Conservation (phyloP, 2,888 invertebrate species). For the Amphipoea oculea region DNA sequence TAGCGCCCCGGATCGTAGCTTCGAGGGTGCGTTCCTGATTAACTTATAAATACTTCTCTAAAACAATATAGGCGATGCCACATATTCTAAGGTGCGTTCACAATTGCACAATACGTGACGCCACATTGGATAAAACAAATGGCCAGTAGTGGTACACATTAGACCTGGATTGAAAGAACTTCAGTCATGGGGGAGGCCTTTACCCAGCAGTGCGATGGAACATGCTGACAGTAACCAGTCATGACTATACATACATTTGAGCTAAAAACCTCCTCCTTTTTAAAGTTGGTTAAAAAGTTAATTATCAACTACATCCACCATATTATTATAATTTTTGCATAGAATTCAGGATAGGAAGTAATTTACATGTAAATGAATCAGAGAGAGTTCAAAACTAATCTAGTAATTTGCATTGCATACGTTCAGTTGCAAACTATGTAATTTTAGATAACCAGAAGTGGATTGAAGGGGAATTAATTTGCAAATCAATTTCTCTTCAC, state of each 20-base stretch:
- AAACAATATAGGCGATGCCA: no score
- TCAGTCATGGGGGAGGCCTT: not conserved
- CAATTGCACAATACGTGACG: no score
- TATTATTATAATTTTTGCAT: slow-evolving; percentile 7
- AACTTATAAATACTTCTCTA: no score
- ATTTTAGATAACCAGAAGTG: slow-evolving; percentile 1
- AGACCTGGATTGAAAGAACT: not conserved
- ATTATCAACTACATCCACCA: not conserved
- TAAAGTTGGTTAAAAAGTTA: not conserved
- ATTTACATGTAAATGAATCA: slow-evolving; percentile 53
- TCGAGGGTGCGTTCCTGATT: no score
- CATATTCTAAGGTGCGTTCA: no score
- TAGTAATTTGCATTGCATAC: slow-evolving; percentile 45
- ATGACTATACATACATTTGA: not conserved
- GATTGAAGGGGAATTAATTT: slow-evolving; percentile 6
- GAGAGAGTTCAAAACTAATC: slow-evolving; percentile 45
- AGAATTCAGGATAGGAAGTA: slow-evolving; percentile 16
- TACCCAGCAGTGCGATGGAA: not conserved
- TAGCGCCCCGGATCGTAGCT: no score
- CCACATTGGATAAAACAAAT: not conserved
- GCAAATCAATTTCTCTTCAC: not conserved
- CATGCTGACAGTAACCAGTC: not conserved
- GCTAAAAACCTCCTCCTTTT: not conserved
- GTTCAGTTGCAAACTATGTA: slow-evolving; percentile 25
- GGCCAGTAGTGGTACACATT: not conserved